A percentile compares a stretch with the other conserved stretches of the same genome.
phyloP scores from a whole-genome alignment of 1,140 invertebrate species.

The Belonocnema kinseyi region DNA sequence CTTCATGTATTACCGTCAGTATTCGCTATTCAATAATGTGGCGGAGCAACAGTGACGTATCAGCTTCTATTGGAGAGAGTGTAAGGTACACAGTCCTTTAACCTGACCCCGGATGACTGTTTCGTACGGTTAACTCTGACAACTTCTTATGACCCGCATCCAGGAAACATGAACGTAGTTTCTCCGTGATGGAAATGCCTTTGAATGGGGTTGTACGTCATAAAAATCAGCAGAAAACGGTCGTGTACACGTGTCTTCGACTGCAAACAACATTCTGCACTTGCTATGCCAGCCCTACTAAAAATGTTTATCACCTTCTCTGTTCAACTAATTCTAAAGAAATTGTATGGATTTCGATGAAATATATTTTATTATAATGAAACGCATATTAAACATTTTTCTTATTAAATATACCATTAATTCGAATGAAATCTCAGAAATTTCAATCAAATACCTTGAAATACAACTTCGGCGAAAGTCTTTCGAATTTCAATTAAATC shows the following conservation, averaged over 20 bases:
- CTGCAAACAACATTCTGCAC: constrained; percentile 19
- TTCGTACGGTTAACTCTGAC: constrained; percentile 1
- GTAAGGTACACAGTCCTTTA: background rate
- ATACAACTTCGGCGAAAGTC: too few species aligned
- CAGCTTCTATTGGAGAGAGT: background rate
- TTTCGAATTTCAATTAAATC: too few species aligned
- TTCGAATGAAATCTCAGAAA: too few species aligned
- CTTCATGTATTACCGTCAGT: constrained; percentile 3
- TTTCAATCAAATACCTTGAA: too few species aligned
- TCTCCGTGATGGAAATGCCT: constrained; percentile 18
- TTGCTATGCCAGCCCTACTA: background rate
- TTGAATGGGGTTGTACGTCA: constrained; percentile 22
- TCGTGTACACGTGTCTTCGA: constrained; percentile 11
- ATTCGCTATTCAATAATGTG: constrained; percentile 18
- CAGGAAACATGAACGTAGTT: constrained; percentile 24
- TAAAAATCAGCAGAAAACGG: constrained; percentile 8
- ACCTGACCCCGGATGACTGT: constrained; percentile 27
- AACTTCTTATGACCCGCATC: constrained; percentile 25
- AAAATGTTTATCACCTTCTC: background rate
- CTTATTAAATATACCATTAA: too few species aligned
- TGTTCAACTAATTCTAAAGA: too few species aligned
- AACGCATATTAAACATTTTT: too few species aligned
- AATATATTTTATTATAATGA: too few species aligned
- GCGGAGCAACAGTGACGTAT: constrained; percentile 20
- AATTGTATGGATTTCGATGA: too few species aligned